Base-by-base conservation (phyloP, 2,113 vertebrate species). In the Pagrus major region DNA sequence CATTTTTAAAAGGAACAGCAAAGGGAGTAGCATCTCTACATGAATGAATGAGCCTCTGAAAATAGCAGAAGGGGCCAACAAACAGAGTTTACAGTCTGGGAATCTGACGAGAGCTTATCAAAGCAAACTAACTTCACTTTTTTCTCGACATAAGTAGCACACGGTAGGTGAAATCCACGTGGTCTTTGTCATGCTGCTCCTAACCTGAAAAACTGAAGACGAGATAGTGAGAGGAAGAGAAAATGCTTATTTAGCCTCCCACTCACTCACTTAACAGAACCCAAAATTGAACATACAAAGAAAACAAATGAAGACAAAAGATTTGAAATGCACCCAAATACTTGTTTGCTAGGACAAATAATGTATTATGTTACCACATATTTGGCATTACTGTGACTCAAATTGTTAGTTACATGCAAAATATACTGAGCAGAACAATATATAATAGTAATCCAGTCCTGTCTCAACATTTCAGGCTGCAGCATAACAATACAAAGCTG, bases 61-160 rank as follows among this genome's bases (percentile, higher is more conserved):
- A 78, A 70, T 68, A 58, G 69, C 35, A 29, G n/a, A n/a, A n/a
- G n/a, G n/a, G 72, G 47, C 27, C 52, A 39, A 39, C 47, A 54
- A 42, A 51, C 18, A 37, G 12, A 3, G 23, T 56, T 41, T 20
- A 31, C n/a, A 37, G 39, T 41, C 27, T 3, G 21, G 20, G 51
- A 77, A 54, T n/a, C 3, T 35, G 63, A 61, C 4, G 0, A 25
- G 37, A 67, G 37, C 66, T 60, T 46, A 23, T 60, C 16, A 47
- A 42, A 78, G 49, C 21, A 44, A 59, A 59, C 52, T 23, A 23
- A 11, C 41, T 3, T 44, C 29, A 29, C 21, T 52, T 63, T 20
- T 21, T 27, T 47, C 14, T 47, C 47, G 55, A 56, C 49, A 25
- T 12, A 20, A 55, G 16, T 3, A 51, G 51, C 41, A 35, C 20